These are phyloP conservation scores for Oeneis ivallda DNA, from an alignment of 2,888 invertebrate genomes.

Conservation along the genomic window DNA sequence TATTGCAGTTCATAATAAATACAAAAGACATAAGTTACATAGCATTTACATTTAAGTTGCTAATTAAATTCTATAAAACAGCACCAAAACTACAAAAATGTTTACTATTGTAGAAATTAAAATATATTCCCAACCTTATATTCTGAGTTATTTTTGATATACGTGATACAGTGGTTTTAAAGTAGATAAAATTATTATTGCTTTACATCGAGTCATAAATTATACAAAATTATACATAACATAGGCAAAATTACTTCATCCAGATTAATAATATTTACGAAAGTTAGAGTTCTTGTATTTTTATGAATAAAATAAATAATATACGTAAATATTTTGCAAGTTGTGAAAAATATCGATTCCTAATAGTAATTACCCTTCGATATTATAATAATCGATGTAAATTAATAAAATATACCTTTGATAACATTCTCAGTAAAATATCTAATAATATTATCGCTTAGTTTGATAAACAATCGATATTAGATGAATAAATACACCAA, in stretches of 20 bases:
- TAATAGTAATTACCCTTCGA: too few species aligned
- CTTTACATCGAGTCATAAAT: neutral
- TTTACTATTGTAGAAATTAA: neutral
- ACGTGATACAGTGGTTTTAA: neutral
- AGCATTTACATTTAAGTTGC: neutral
- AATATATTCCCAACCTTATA: too few species aligned
- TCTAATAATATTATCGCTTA: too few species aligned
- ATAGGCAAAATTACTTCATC: slow-evolving; percentile 10
- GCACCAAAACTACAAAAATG: slow-evolving; percentile 1
- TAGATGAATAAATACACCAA: too few species aligned
- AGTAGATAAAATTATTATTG: neutral
- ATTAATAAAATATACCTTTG: too few species aligned
- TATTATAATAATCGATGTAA: too few species aligned
- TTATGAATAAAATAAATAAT: too few species aligned
- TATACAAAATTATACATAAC: neutral
- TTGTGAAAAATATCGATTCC: too few species aligned
- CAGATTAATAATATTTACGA: neutral
- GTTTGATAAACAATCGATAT: too few species aligned
- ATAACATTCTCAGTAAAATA: too few species aligned
- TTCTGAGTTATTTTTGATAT: neutral
- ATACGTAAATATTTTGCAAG: too few species aligned
- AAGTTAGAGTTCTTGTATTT: neutral
- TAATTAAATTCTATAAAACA: neutral
- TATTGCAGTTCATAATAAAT: neutral
- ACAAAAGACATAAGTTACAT: neutral